These are phyloP conservation scores for Strongylocentrotus purpuratus DNA, from an alignment of 35 echinoderm and acorn worm species.

Conservation along the genomic window DNA sequence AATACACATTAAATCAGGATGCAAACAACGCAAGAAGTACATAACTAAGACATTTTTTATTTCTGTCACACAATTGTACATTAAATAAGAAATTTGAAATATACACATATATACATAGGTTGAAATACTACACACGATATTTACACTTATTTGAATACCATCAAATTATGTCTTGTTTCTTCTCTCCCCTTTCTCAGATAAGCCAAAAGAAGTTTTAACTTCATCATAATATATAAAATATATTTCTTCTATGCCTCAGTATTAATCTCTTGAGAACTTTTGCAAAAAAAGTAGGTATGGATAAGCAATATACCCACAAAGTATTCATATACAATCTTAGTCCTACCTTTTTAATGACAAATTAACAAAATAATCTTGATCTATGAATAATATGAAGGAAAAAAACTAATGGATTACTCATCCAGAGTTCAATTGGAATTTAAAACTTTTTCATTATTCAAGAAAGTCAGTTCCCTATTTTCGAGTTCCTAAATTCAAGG, in stretches of 20 bases:
- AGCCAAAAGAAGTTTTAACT: background rate
- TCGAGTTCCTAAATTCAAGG: no score
- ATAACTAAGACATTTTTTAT: background rate
- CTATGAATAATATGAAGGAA: no score
- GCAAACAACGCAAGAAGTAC: background rate
- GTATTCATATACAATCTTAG: no score
- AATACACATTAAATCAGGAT: background rate
- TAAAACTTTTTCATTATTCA: no score
- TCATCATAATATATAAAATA: background rate
- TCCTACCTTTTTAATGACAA: no score
- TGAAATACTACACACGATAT: background rate
- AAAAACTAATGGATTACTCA: no score
- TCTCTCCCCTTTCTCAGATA: background rate
- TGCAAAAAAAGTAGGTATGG: background rate
- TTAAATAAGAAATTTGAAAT: background rate
- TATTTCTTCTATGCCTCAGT: background rate
- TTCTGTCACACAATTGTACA: constrained; percentile 8
- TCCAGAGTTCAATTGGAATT: no score
- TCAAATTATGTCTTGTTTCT: background rate
- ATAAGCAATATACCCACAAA: no score
- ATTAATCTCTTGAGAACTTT: background rate
- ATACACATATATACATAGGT: background rate
- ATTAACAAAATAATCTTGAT: no score
- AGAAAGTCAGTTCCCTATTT: no score
- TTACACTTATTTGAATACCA: background rate